Evolutionary conservation across 2,888 invertebrate species (phyloP), one percentile per base, ranked within the genome.

Genomic region (Lepidochrysops patricia): DNA sequence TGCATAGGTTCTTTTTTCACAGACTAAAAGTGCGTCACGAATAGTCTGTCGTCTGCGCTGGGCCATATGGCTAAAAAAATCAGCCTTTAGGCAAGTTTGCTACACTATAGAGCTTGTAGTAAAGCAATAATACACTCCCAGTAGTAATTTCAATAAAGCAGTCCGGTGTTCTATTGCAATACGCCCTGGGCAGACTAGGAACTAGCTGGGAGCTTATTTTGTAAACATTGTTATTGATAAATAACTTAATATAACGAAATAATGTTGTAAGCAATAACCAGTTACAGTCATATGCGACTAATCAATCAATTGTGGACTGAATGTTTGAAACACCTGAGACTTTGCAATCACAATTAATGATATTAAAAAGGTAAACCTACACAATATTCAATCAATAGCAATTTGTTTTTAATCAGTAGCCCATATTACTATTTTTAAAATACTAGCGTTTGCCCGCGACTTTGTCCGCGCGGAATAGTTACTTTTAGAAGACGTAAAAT

Each of bases 101-200:
- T n/a, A n/a, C n/a, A 2, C 6, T 7, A 9, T 19, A 15, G 19
- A 9, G 9, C 15, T 19, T 9, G 15, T 19, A 19, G 37, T 13
- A 37, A 37, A 43, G 13, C 19, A 9, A 7, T 9, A 23, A 12
- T 7, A 43, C 23, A 43, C 19, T n/a, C 19, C 43, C 3, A 4
- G 43, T 23, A 43, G 63, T 60, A 57, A 72, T 75, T 73, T 72
- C 74, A 75, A 74, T 72, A 70, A 69, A 66, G 54, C 75, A 73
- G 79, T 73, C 84, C 77, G 82, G 85, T 83, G 83, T 84, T 77
- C 81, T 80, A 80, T 82, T 79, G 79, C 72, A 82, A 82, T 79
- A 76, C 77, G 82, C 82, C 76, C 72, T 72, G 64, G 81, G 82
- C 83, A 80, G 82, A 79, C 80, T 80, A 78, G 75, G 78, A 79